phyloP scores from a whole-genome alignment of 2,888 invertebrate species.

The Eupithecia abbreviata region DNA sequence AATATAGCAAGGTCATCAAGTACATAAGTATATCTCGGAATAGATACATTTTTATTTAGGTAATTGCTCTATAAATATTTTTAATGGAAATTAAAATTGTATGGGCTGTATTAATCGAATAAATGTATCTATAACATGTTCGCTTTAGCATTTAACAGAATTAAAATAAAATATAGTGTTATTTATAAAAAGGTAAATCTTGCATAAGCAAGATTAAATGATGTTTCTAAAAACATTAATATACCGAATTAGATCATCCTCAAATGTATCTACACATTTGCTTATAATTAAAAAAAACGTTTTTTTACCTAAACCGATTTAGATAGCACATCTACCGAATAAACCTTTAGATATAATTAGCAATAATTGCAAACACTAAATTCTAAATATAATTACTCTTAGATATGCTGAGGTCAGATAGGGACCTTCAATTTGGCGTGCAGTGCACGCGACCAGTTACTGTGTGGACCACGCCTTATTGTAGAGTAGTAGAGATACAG shows the following conservation, averaged over 20 bases:
- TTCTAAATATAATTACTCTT: constrained; percentile 6
- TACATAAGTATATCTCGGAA: not conserved
- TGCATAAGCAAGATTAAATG: not conserved
- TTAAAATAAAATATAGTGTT: not conserved
- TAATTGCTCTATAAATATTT: not conserved
- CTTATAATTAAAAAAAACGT: not conserved
- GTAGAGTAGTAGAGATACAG: constrained; percentile 27
- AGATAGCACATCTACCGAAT: not conserved
- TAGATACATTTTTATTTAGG: not conserved
- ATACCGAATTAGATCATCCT: not conserved
- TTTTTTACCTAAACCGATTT: not conserved
- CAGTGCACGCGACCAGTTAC: constrained; percentile 35
- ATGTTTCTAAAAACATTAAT: too few relatives aligned
- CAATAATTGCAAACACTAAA: not conserved
- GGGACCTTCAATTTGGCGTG: constrained; percentile 40
- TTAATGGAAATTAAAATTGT: not conserved
- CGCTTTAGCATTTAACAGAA: not conserved
- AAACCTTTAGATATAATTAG: not conserved
- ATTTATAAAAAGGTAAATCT: not conserved
- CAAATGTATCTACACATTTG: not conserved
- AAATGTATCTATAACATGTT: not conserved
- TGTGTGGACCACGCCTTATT: constrained; percentile 42
- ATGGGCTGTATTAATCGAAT: not conserved
- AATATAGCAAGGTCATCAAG: constrained; percentile 37
- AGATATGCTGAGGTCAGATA: constrained; percentile 40